A percentile compares a stretch with the other conserved stretches of the same genome.
phyloP scores from a whole-genome alignment of 2,888 invertebrate genomes.

The Heliconius ismenius region DNA sequence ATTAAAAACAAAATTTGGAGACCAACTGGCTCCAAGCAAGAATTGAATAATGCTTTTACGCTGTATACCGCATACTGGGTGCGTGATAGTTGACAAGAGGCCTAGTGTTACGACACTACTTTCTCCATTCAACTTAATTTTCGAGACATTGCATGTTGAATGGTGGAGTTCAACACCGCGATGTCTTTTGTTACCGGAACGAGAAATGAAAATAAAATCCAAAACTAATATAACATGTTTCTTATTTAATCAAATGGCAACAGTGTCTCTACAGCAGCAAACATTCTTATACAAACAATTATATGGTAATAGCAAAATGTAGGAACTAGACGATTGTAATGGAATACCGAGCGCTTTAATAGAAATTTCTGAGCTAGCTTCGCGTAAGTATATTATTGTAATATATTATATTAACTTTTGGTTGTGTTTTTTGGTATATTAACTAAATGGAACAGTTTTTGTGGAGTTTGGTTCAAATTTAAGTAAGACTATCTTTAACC shows the following conservation, averaged over 20 bases:
- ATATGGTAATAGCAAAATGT: slow-evolving; percentile 24
- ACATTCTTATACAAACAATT: slow-evolving; percentile 21
- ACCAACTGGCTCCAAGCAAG: not conserved
- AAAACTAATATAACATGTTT: not conserved
- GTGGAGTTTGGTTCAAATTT: too few relatives aligned
- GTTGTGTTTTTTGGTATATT: not conserved
- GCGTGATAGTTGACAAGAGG: too few relatives aligned
- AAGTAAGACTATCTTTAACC: too few relatives aligned
- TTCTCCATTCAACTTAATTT: not conserved
- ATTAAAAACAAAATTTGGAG: too few relatives aligned
- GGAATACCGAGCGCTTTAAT: slow-evolving; percentile 23
- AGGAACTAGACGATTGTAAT: slow-evolving; percentile 15
- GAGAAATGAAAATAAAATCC: not conserved
- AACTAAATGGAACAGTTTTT: not conserved
- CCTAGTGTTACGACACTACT: not conserved
- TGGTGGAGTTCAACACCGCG: not conserved
- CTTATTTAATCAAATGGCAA: not conserved
- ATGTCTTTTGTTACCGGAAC: not conserved
- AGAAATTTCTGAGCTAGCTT: slow-evolving; percentile 17
- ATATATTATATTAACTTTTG: not conserved
- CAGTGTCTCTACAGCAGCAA: not conserved
- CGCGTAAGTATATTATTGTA: slow-evolving; percentile 14
- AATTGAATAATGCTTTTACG: too few relatives aligned
- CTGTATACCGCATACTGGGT: too few relatives aligned
- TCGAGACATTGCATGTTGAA: not conserved